phyloP scores from a whole-genome alignment of 2,888 invertebrate species.

The Leucoptera coffeella region DNA sequence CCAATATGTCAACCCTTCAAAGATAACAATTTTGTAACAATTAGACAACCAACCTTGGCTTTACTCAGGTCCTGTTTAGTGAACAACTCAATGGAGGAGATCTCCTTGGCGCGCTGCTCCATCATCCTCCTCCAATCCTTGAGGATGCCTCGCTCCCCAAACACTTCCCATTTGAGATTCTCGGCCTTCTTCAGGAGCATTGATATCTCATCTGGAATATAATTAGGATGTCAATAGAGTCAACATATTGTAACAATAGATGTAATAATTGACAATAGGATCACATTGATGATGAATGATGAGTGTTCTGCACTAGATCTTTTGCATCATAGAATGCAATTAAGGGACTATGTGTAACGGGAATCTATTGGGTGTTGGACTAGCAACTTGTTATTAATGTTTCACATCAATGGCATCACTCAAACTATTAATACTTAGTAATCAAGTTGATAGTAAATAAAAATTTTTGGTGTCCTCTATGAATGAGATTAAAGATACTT shows the following conservation, averaged over 20 bases:
- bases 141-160: constrained; percentile 62
- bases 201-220: too few relatives aligned
- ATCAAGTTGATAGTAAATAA: too few relatives aligned
- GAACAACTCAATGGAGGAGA: constrained; percentile 64
- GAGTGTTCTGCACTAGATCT: neutral
- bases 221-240: too few relatives aligned
- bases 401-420: too few relatives aligned
- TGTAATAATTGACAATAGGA: too few relatives aligned
- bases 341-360: neutral
- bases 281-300: too few relatives aligned
- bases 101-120: constrained; percentile 61
- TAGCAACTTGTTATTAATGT: too few relatives aligned
- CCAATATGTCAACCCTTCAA: neutral
- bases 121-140: constrained; percentile 68
- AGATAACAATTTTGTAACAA: neutral
- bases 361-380: too few relatives aligned
- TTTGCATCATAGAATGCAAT: neutral
- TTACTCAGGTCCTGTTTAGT: constrained; percentile 64
- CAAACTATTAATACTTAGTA: too few relatives aligned
- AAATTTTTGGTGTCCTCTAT: too few relatives aligned
- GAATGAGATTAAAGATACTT: too few relatives aligned
- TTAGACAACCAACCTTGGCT: constrained; percentile 42
- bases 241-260: too few relatives aligned
- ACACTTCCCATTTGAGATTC: constrained; percentile 57
- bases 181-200: constrained; percentile 58